Evolutionary conservation across 2,797 vertebrate species (phyloP), one percentile per base, ranked within the genome.

Genomic region (Rhynchotus rufescens): DNA sequence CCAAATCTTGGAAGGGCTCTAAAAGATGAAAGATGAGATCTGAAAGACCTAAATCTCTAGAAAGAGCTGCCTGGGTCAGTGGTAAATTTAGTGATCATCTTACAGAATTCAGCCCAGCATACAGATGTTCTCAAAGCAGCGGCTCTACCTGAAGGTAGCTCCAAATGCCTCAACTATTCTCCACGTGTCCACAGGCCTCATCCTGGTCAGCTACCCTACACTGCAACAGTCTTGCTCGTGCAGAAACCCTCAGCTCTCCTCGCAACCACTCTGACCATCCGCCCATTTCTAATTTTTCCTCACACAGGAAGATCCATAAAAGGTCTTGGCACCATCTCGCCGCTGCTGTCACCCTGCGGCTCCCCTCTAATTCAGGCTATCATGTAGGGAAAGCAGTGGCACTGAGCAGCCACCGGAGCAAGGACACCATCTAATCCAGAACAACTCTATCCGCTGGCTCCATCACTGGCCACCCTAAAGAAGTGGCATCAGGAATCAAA

Each of bases 381-480:
- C 21, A 8, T 3, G 4, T 0, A 82, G 54, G 42, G 30, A 66
- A 1, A 30, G 23, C 0, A 0, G 0, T 65, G 66, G 32, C 62
- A 72, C 36, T 13, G 40, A 1, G 7, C 10, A 40, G 75, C 21
- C 78, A 67, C 38, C 0, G 0, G 9, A 0, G 3, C 20, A 57
- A 84, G 65, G 23, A 30, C 38, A 65, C 8, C 52, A 71, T 4
- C 74, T 20, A 68, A 30, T 2, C 30, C 72, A 75, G 51, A 32
- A n/a, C 15, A 22, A 5, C 51, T 15, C 65, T 22, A 21, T 6
- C 30, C 71, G 67, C 44, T 42, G 49, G n/a, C 69, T 92, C 68
- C 42, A 65, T 3, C 51, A 22, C 23, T 56, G 42, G 44, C 59
- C 72, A 47, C 57, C 49, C 59, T 22, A 19, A 79, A 81, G 30